A percentile compares a stretch with the other conserved stretches of the same genome.
Evolutionary conservation across 2,113 vertebrate species (phyloP).

Genomic region (Aplodontia rufa): DNA sequence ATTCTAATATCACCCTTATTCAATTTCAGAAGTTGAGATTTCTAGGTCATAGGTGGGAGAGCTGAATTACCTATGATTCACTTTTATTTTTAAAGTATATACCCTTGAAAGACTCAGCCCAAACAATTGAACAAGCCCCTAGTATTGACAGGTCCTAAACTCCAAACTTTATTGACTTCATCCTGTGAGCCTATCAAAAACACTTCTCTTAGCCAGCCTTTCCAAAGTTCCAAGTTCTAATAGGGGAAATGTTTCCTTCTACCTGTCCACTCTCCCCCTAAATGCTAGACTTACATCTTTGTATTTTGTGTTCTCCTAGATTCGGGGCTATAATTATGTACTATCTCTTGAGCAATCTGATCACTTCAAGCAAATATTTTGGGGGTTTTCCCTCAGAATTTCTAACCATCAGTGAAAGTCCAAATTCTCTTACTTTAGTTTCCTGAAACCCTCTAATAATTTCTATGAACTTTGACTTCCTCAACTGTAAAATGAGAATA

Average conservation of each 20-base stretch:
- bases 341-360: neutral
- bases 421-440: neutral
- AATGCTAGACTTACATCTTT: neutral
- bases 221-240: neutral
- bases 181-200: neutral
- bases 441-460: neutral
- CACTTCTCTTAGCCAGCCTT: neutral
- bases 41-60: neutral
- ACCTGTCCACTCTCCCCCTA: neutral
- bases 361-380: neutral
- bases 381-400: neutral
- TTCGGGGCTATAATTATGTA: neutral
- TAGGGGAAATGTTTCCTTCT: neutral
- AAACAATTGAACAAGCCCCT: neutral
- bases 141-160: neutral
- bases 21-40: neutral
- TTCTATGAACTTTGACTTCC: neutral
- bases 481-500: neutral
- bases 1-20: neutral
- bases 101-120: neutral
- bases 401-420: neutral
- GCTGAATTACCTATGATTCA: neutral
- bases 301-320: neutral
- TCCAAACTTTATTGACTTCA: neutral
- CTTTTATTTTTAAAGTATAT: slow-evolving; percentile 6